Evolutionary conservation across 53 echinoderm and acorn worm genomes (phyloP), one percentile per base, ranked within the genome.

Genomic region (Arbacia lixula): DNA sequence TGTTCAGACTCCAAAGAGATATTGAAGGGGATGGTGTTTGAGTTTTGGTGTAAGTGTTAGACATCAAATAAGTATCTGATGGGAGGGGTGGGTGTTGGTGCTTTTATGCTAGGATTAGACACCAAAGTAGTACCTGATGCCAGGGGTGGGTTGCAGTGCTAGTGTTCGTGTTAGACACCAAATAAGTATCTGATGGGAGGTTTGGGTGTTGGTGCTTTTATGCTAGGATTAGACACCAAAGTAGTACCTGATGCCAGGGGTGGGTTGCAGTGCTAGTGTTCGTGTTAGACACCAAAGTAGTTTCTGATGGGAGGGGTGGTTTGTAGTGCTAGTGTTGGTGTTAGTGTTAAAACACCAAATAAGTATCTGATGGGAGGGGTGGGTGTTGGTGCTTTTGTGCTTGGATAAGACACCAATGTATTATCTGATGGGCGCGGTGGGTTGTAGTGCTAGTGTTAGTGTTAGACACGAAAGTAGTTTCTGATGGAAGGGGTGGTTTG

Each of bases 141-240:
- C 92, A 16, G 95, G 95, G 3, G 85, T 88, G 2, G 92, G 78
- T 2, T 86, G n/a, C n/a, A n/a, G n/a, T n/a, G n/a, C n/a, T n/a
- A n/a, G n/a, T n/a, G n/a, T 14, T 46, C 46, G 8, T 10, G 14
- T 83, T 80, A 84, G 25, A 78, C 42, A 6, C 78, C 88, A 72
- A 95, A 93, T 85, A 90, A 86, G 63, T 95, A 95, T 61, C 95
- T 79, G 49, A 95, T 54, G 6, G 95, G 95, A 16, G 95, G 95
- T 5, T 84, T 88, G 2, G 92, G 78, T 2, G 86, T n/a, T n/a
- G n/a, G n/a, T n/a, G n/a, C n/a, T n/a, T n/a, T 14, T 10, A n/a
- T n/a, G n/a, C 46, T 46, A 8, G 8, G 14, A 6, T 83, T 80
- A 84, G 25, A 78, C 42, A 6, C 78, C 88, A 72, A 95, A 93